Conservation (phyloP, 1,140 invertebrate species). For the Xylocopa sonorina region DNA sequence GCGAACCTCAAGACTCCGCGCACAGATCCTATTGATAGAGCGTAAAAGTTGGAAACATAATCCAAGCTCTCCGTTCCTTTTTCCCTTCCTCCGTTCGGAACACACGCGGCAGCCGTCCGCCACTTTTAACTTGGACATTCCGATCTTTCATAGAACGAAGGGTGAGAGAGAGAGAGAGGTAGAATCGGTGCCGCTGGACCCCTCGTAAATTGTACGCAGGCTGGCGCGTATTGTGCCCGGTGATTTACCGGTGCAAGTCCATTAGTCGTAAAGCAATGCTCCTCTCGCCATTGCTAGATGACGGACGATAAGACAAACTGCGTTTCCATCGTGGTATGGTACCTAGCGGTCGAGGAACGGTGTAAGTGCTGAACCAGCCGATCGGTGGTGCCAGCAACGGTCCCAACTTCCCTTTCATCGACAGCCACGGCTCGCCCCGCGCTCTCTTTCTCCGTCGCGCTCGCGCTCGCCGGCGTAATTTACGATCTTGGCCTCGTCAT, state of each 20-base stretch:
- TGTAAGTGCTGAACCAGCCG: slow-evolving; percentile 20
- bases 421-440: slow-evolving; percentile 50
- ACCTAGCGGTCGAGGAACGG: slow-evolving; percentile 11
- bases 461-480: slow-evolving; percentile 66
- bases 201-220: slow-evolving; percentile 70
- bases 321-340: slow-evolving; percentile 64
- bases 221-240: slow-evolving; percentile 65
- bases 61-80: slow-evolving; percentile 13
- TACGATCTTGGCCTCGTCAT: slow-evolving; percentile 71
- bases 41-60: slow-evolving; percentile 4
- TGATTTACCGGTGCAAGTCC: slow-evolving; percentile 76
- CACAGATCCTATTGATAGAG: slow-evolving; percentile 30
- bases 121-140: slow-evolving; percentile 49
- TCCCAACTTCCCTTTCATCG: slow-evolving; percentile 67
- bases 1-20: not conserved
- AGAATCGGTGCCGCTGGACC: slow-evolving; percentile 60
- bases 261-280: slow-evolving; percentile 74
- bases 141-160: slow-evolving; percentile 54
- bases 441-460: slow-evolving; percentile 49
- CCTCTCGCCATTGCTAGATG: slow-evolving; percentile 68
- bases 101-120: slow-evolving; percentile 4
- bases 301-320: slow-evolving; percentile 72
- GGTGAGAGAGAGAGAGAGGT: too few relatives aligned
- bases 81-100: slow-evolving; percentile 18
- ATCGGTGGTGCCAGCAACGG: slow-evolving; percentile 52